These are phyloP conservation scores for Pseudococcus jackbeardsleyi DNA, from an alignment of 2,888 invertebrate genomes.

Conservation along the genomic window DNA sequence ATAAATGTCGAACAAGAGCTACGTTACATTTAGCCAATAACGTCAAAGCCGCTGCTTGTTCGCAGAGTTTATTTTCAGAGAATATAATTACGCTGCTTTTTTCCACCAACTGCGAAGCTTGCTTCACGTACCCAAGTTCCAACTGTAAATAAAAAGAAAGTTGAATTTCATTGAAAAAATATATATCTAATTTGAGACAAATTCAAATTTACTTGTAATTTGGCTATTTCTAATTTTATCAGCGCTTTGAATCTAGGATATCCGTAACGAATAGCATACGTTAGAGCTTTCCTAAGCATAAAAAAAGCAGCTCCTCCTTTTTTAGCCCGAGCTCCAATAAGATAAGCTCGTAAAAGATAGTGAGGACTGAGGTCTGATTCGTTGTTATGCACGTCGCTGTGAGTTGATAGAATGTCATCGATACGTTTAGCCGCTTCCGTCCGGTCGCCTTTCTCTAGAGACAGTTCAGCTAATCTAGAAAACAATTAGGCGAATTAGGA, in stretches of 20 bases:
- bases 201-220: conserved; percentile 55
- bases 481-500: not conserved
- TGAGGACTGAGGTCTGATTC: conserved; percentile 77
- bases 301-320: conserved; percentile 64
- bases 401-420: conserved; percentile 58
- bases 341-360: conserved; percentile 61
- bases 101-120: conserved; percentile 57
- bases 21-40: conserved; percentile 60
- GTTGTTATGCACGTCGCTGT: conserved; percentile 69
- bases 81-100: conserved; percentile 57
- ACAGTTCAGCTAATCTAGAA: conserved; percentile 66
- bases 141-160: conserved; percentile 27
- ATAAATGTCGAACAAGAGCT: conserved; percentile 28
- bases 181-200: not conserved
- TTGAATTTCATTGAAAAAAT: not conserved
- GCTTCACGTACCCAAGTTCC: conserved; percentile 56
- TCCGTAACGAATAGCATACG: conserved; percentile 59
- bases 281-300: conserved; percentile 73
- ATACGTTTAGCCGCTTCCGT: conserved; percentile 65
- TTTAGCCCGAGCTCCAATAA: conserved; percentile 65
- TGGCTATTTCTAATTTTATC: conserved; percentile 58
- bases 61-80: conserved; percentile 57
- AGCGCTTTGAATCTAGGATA: conserved; percentile 56
- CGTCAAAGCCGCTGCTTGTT: conserved; percentile 50
- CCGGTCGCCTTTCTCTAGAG: conserved; percentile 65